phyloP scores from a whole-genome alignment of 2,113 vertebrate genomes.

The Microtus pennsylvanicus region DNA sequence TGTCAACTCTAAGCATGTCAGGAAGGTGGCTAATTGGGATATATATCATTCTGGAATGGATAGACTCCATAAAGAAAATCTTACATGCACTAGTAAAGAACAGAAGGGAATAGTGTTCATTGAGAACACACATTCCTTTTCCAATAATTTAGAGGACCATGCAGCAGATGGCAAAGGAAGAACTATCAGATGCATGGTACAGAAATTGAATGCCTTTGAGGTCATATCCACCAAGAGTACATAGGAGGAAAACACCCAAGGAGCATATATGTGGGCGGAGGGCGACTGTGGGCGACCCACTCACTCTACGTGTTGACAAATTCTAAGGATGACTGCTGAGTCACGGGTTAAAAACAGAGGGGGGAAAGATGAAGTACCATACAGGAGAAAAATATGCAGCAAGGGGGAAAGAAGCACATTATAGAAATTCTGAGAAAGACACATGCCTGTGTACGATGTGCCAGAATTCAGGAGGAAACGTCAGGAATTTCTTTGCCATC shows the following conservation, averaged over 20 bases:
- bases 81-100: not conserved
- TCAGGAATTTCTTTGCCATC: not conserved
- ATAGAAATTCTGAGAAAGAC: not conserved
- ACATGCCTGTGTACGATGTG: not conserved
- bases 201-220: rapidly evolving
- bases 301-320: not conserved
- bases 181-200: rapidly evolving
- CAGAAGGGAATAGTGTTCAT: rapidly evolving
- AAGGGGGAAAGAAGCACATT: not conserved
- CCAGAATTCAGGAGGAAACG: conserved; percentile 8
- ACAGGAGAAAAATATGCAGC: not conserved
- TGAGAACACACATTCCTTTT: not conserved
- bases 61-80: not conserved
- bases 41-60: not conserved
- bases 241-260: not conserved
- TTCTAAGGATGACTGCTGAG: not conserved
- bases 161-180: not conserved
- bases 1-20: not conserved
- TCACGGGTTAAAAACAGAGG: not conserved
- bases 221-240: not conserved
- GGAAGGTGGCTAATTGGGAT: not conserved
- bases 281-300: not conserved
- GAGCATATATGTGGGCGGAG: not conserved
- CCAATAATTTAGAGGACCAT: not conserved
- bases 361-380: not conserved